Evolutionary conservation across 2,797 vertebrate genomes (phyloP), one percentile per base, ranked within the genome.

Genomic region (Enteromius trimaculatus): DNA sequence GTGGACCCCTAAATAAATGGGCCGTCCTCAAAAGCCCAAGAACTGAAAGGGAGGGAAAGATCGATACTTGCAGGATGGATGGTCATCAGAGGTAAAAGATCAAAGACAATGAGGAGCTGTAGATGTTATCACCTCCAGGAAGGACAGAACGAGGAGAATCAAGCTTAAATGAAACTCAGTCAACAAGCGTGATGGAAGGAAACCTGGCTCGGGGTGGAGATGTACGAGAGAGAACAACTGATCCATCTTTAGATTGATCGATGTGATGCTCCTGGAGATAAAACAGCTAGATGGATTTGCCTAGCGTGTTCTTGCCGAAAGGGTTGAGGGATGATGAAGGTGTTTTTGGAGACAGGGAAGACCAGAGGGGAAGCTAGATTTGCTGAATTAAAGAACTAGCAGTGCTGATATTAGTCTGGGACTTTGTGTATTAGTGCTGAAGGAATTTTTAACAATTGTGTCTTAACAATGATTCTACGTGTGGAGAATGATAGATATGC

Each of bases 321-420:
- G 70, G 70, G n/a, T 19, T 37, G 69, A 62, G 55, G n/a, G 42
- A 82, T 74, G 80, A 81, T 81, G 70, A 39, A 74, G 80, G 70
- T 64, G 80, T 37, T 39, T 37, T 34, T 64, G 80, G 58, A 51
- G 58, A 62, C 13, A 5, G n/a, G 31, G 55, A 77, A 58, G 70
- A 29, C 80, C 55, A 31, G 69, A 65, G 58, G 44, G 60, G 60
- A 31, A 64, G 26, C 26, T 75, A 42, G 64, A 79, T 82, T 19
- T 53, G 21, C 49, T 17, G 74, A 80, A 83, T 71, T 55, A 83
- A 82, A 58, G 49, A 53, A 44, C 76, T 79, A 49, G 10, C 11
- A 58, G 62, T 6, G 4, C n/a, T 80, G 77, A 77, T 80, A 49
- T 65, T 77, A 83, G 39, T 80, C 55, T 77, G 83, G 79, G 80